Base-by-base conservation (phyloP, 1,140 invertebrate genomes). In the Atta texana region DNA sequence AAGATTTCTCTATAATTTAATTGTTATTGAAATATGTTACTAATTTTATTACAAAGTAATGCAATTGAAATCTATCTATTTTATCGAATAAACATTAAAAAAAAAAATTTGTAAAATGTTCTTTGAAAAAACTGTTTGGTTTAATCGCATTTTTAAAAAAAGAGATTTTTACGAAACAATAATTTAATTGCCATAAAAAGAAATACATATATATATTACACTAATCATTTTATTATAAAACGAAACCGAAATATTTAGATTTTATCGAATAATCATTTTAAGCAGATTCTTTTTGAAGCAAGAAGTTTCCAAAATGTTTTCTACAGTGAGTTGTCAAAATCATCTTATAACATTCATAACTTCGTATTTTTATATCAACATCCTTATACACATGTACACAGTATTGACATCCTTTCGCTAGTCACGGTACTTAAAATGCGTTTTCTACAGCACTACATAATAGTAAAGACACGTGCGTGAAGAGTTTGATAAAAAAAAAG, bases 401-500 rank as follows among this genome's bases (percentile, higher is more conserved):
- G 66, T 57, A 82, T 44, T 84, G 80, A 75, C 80, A 61, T 84
- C 69, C 80, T 84, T 84, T 84, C 69, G 80, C 80, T 75, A 74
- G 69, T 55, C 80, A 57, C 80, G 53, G 16, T 74, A 51, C 53
- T 82, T 53, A 34, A 84, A 72, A 68, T 71, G 64, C 44, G 66
- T 86, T 87, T 87, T 87, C 80, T 85, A 72, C 69, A 68, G 34
- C 53, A 39, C 61, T 53, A 85, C 44, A 74, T 71, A 84, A 82
- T 59, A 85, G 57, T 39, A 63, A 61, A 44, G 49, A 86, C 61
- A 68, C 63, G 53, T 81, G 77, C 2, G 44, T 80, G 51, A 34
- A 51, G 39, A 59, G 44, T 53, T 75, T 77, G 71, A 66, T 28
- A 53, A 87, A 88, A 91, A 87, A 80, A 89, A 88, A 74, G 86